These are phyloP conservation scores for Drosophila greeni DNA, from an alignment of 2,888 invertebrate genomes.

Conservation along the genomic window DNA sequence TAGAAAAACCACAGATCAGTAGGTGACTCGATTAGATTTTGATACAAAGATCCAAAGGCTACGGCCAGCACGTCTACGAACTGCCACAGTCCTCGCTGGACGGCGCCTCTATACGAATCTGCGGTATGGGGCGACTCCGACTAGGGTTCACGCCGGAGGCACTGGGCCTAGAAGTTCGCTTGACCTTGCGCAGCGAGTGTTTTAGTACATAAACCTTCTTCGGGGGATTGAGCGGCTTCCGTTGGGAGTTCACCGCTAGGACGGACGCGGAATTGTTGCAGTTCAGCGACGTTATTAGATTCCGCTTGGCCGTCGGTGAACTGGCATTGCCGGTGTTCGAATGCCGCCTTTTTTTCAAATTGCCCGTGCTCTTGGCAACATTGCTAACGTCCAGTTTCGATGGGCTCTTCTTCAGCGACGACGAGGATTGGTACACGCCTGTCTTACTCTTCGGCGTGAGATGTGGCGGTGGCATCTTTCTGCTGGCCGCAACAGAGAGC, in stretches of 20 bases:
- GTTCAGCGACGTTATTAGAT: conserved; percentile 13
- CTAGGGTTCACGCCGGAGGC: neutral
- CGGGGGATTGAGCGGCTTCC: conserved; percentile 5
- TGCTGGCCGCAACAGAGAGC: neutral
- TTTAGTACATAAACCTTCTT: conserved; percentile 21
- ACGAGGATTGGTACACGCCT: neutral
- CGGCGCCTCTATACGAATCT: conserved; percentile 12
- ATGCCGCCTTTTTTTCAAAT: conserved; percentile 18
- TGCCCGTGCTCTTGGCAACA: conserved; percentile 12
- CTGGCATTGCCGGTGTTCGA: neutral
- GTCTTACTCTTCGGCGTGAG: conserved; percentile 2
- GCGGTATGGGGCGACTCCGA: neutral
- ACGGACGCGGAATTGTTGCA: conserved; percentile 2
- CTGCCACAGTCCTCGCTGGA: conserved; percentile 14
- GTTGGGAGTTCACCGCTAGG: conserved; percentile 1
- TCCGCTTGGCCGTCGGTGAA: conserved; percentile 8
- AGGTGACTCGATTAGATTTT: conserved; percentile 7
- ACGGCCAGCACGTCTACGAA: neutral
- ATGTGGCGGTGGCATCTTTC: conserved; percentile 12
- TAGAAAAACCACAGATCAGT: conserved; percentile 20
- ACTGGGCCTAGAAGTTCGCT: neutral
- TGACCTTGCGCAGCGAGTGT: conserved; percentile 6
- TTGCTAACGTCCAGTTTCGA: neutral
- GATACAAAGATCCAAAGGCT: neutral
- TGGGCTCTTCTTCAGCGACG: conserved; percentile 20